Percentiles rank a stretch among this genome's conserved stretches.
These are phyloP conservation scores for Manis crassicaudata DNA, from an alignment of 2,797 vertebrate species.

Conservation along the genomic window DNA sequence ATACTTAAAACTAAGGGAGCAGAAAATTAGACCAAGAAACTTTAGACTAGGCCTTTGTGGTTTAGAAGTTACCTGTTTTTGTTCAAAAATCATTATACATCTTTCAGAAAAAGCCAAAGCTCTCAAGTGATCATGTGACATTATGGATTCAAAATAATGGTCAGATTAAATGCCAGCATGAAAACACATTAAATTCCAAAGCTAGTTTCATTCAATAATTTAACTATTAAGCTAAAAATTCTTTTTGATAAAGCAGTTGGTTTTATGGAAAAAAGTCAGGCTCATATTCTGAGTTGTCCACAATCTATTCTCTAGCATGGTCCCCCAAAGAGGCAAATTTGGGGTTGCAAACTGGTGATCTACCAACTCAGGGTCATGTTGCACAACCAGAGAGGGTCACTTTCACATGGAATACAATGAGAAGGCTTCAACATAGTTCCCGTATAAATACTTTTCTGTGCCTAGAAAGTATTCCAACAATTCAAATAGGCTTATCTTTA, in stretches of 20 bases:
- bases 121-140: background rate
- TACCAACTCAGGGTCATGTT: background rate
- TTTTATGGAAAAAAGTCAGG: background rate
- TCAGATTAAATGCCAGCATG: background rate
- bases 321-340: background rate
- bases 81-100: background rate
- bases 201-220: background rate
- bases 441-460: background rate
- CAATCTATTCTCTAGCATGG: background rate
- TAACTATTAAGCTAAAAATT: background rate
- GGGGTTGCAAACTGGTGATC: background rate
- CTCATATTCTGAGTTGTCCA: background rate
- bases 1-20: background rate
- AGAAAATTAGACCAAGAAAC: background rate
- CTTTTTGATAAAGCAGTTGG: background rate
- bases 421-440: background rate
- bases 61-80: background rate
- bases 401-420: background rate
- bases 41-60: background rate
- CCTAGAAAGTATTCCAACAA: background rate
- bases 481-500: background rate
- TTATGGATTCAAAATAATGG: background rate
- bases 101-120: background rate
- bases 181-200: background rate
- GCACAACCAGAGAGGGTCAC: background rate